Conservation (phyloP, 2,797 vertebrate species). For the Halcyon smyrnensis region DNA sequence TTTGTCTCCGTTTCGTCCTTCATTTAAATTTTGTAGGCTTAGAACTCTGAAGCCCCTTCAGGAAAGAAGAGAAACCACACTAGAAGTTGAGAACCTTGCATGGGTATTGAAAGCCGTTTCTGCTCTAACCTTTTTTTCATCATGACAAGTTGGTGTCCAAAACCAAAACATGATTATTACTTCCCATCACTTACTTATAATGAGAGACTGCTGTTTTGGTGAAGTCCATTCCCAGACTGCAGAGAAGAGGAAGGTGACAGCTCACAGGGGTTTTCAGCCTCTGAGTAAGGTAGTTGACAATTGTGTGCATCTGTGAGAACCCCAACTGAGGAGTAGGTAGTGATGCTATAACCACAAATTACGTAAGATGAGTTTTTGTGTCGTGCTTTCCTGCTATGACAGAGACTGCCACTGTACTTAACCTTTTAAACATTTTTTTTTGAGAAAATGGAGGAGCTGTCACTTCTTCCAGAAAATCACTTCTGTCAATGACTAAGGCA, state of each 20-base stretch:
- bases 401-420: neutral
- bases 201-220: neutral
- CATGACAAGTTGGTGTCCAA: neutral
- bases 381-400: neutral
- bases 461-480: neutral
- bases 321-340: neutral
- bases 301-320: neutral
- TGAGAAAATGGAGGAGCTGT: neutral
- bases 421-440: neutral
- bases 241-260: neutral
- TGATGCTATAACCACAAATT: neutral
- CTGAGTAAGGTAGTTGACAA: neutral
- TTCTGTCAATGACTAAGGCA: neutral
- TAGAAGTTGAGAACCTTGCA: neutral
- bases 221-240: neutral
- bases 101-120: neutral
- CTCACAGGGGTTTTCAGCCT: neutral
- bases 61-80: neutral
- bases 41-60: neutral
- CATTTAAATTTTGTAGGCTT: neutral
- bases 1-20: neutral
- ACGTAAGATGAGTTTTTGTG: neutral
- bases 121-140: neutral
- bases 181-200: neutral
- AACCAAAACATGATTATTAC: neutral